Conservation (phyloP, 1,140 invertebrate genomes). For the Ridgeia piscesae region DNA sequence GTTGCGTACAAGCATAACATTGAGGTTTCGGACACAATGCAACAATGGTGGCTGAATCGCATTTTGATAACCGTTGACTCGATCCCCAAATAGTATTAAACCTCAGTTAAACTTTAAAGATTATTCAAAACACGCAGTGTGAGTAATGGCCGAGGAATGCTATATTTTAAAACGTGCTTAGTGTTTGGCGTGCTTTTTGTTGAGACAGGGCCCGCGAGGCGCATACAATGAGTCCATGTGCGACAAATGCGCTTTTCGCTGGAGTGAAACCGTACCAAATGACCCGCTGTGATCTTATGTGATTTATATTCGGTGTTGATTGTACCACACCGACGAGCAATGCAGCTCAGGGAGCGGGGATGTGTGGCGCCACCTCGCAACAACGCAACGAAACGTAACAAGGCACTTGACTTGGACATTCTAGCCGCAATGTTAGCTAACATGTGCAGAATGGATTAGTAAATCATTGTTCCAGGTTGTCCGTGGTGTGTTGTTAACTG, state of each 20-base stretch:
- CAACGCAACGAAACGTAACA: background rate
- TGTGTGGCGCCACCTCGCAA: background rate
- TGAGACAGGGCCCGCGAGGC: background rate
- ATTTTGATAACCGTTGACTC: background rate
- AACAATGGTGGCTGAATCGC: background rate
- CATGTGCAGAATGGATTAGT: background rate
- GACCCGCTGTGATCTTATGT: background rate
- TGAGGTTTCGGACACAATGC: background rate
- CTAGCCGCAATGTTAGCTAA: background rate
- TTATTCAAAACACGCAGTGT: background rate
- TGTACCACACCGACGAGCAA: background rate
- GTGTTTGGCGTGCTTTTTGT: background rate
- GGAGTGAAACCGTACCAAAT: background rate
- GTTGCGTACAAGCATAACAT: background rate
- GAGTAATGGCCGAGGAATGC: background rate
- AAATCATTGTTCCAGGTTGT: background rate
- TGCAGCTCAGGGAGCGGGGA: background rate
- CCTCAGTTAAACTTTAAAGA: background rate
- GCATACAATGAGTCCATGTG: background rate
- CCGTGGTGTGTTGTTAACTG: background rate
- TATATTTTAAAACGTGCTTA: background rate
- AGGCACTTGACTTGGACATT: background rate
- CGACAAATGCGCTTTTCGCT: background rate
- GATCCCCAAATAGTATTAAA: background rate
- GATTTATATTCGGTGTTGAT: background rate